Percentiles rank a stretch among this genome's conserved stretches.
phyloP scores from a whole-genome alignment of 1,140 invertebrate genomes.

The Drosophila arawakana region DNA sequence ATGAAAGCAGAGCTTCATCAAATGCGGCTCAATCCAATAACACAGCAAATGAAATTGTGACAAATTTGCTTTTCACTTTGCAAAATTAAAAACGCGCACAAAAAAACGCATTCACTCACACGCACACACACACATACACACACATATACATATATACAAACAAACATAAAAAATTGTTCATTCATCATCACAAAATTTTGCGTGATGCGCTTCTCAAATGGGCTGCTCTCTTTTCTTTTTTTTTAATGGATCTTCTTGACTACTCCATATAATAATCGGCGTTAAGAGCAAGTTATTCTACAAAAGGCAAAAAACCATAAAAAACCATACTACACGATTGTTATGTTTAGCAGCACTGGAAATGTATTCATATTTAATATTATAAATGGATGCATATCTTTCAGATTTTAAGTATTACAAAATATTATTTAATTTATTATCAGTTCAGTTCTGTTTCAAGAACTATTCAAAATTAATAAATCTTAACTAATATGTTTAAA shows the following conservation, averaged over 20 bases:
- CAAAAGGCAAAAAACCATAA: background rate
- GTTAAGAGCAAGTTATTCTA: background rate
- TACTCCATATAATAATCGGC: background rate
- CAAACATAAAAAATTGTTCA: slow-evolving; percentile 46
- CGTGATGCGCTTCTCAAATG: slow-evolving; percentile 43
- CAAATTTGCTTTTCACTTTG: slow-evolving; percentile 82
- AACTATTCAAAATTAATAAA: too few species aligned
- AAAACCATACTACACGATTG: too few species aligned
- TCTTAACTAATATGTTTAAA: too few species aligned
- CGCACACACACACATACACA: slow-evolving; percentile 20
- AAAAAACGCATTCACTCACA: slow-evolving; percentile 37
- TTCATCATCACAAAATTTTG: slow-evolving; percentile 74
- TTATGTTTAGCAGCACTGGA: too few species aligned
- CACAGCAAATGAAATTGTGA: slow-evolving; percentile 68
- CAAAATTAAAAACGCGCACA: slow-evolving; percentile 77
- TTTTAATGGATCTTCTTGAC: background rate
- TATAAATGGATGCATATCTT: too few species aligned
- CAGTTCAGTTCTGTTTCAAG: too few species aligned
- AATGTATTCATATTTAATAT: too few species aligned
- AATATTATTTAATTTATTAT: too few species aligned
- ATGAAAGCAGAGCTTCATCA: slow-evolving; percentile 61
- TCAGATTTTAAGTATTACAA: too few species aligned
- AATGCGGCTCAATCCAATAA: slow-evolving; percentile 75
- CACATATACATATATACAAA: slow-evolving; percentile 28
- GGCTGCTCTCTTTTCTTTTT: slow-evolving; percentile 16